Evolutionary conservation across 2,113 vertebrate genomes (phyloP), one percentile per base, ranked within the genome.

Genomic region (Solenodon paradoxus): DNA sequence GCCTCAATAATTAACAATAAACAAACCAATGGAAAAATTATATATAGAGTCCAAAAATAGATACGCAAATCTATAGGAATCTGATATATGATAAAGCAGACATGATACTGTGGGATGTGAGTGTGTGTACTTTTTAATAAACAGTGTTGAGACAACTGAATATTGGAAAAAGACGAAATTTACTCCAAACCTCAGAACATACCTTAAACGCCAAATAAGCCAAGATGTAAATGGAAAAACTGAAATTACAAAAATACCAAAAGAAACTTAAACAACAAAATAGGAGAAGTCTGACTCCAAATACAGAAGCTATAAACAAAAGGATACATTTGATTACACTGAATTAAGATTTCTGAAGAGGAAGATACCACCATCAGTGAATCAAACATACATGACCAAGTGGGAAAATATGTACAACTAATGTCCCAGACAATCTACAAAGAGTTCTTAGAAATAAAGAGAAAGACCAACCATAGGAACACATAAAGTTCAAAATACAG

Each of bases 261-360:
- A 90, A 91, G 63, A 35, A 88, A 92, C 75, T 87, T 83, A 64
- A 91, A 94, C 55, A 71, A 24, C 53, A 57, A 89, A 32, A 74
- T 19, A 83, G 22, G 35, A 84, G 75, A 86, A 81, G 42, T 74
- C 87, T 92, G 66, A 97, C 49, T 94, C 42, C 90, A 96, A 95
- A 93, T 11, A 79, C 19, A 80, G 47, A 85, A 78, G 51, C 22
- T 26, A 55, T 61, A 69, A 75, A 81, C 74, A 90, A 63, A 85
- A 79, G 66, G 22, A 80, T 89, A 49, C 68, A 83, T 49, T 55
- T 20, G 22, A 89, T 53, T 55, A 64, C 45, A 61, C 53, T 66
- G 86, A 92, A 63, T 77, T 64, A 91, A 88, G 38, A 68, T 53
- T 87, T 85, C 95, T 32, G 1, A 3, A 92, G 61, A 22, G 35